Evolutionary conservation across 2,797 vertebrate genomes (phyloP), one percentile per base, ranked within the genome.

Genomic region (Sandelia bainsii): DNA sequence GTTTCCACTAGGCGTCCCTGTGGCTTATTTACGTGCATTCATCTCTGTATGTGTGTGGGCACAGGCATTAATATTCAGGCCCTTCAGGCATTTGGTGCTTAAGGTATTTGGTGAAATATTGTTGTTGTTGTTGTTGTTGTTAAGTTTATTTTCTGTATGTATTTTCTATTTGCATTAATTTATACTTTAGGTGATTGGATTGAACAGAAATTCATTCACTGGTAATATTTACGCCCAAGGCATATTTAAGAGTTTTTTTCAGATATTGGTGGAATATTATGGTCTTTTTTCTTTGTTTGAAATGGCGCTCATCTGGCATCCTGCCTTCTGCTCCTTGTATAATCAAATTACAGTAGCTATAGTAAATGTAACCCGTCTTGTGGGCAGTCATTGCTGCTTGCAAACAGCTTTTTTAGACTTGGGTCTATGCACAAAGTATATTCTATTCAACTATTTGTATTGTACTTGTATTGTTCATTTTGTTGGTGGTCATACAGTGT

Each of bases 1-100:
- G 62, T 72, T 82, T 68, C 79, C 66, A 68, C 61, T 46, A 34
- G 62, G 52, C 53, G 3, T 81, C 72, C 83, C 78, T 34, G 65
- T 65, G 71, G 86, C 65, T 89, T 89, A 79, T 86, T 85, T 84
- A 83, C 83, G 72, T 86, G 75, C 34, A 49, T 57, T 56, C 14
- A 13, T 57, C 51, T 83, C 63, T 80, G 63, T 71, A 67, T 77
- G 57, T 60, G 57, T 60, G 62, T 58, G 23, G 51, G 32, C 48
- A 73, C 2, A 0, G 14, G 20, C 61, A 74, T 79, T 80, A 77
- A 81, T 75, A 85, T 82, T 78, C 64, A 70, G 62, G 50, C 62
- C 85, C 83, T 72, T 45, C 3, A 73, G 86, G 78, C 53, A 54
- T 76, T 72, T 69, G 64, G 22, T 56, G 51, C 64, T 50, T 4